Conservation (phyloP, 1,140 invertebrate genomes). For the Glomeris maerens region DNA sequence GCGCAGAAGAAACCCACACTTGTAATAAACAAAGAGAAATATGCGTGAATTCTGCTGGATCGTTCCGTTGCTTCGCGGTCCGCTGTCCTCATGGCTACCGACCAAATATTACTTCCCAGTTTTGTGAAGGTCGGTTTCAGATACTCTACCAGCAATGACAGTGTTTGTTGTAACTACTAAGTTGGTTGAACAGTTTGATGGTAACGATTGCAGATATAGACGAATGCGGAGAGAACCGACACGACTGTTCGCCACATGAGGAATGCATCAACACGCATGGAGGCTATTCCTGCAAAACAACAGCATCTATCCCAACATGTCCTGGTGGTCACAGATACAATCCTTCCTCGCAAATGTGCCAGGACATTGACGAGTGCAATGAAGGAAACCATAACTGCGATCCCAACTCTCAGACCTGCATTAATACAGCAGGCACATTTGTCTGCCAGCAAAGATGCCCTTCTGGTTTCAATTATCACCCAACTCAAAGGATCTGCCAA, state of each 20-base stretch:
- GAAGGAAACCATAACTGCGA: conserved; percentile 44
- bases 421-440: conserved; percentile 52
- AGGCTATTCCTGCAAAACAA: conserved; percentile 37
- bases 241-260: conserved; percentile 34
- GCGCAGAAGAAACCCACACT: conserved; percentile 22
- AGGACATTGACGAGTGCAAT: conserved; percentile 54
- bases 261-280: conserved; percentile 38
- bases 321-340: background rate
- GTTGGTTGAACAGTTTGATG: too few relatives aligned
- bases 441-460: too few relatives aligned
- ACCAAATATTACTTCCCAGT: conserved; percentile 2
- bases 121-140: conserved; percentile 9
- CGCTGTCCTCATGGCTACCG: conserved; percentile 25
- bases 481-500: too few relatives aligned
- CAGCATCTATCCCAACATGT: background rate
- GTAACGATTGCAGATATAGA: conserved; percentile 39
- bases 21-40: conserved; percentile 21
- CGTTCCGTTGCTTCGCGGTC: conserved; percentile 24
- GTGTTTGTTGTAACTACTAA: too few relatives aligned
- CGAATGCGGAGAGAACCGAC: conserved; percentile 36
- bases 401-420: conserved; percentile 44
- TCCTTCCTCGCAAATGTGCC: conserved; percentile 6
- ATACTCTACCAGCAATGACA: too few relatives aligned
- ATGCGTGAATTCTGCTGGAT: conserved; percentile 28
- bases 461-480: too few relatives aligned